Base-by-base conservation (phyloP, 2,888 invertebrate genomes). In the Apoda limacodes region DNA sequence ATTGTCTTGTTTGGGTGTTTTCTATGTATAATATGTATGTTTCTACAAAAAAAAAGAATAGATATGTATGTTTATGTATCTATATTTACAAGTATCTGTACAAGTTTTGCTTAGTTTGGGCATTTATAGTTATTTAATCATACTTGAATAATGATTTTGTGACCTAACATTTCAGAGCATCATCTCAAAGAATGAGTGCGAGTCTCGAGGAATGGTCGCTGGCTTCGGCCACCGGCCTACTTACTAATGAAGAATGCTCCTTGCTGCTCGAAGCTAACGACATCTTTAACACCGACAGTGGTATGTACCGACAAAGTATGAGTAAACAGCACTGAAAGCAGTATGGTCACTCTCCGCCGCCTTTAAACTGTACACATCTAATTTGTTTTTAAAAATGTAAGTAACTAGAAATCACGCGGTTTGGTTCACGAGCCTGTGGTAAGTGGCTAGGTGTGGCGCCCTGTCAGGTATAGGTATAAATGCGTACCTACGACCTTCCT, bases 171-270 rank as follows among this genome's bases (percentile, higher is more conserved):
- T 80, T 34, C 74, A 80, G 78, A 62, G 45, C 48, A 48, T 48
- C 45, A 47, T 45, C 47, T 48, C 46, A 50, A 56, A 61, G 29
- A 47, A 80, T 78, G 80, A 80, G 72, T 67, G 52, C 61, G 48
- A 68, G 55, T 52, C 54, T 50, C 40, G 64, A 64, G 72, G 63
- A 66, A 47, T 63, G 59, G 61, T 55, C 68, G 59, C 49, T 60
- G 80, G 78, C 72, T 62, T 63, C 69, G 71, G 70, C 75, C 75
- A 66, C 62, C 64, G 65, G 67, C 61, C 65, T 78, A 30, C 70
- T 78, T 39, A 68, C 78, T 62, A 70, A 67, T 58, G 76, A 76
- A 55, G 69, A 76, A 45, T 74, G 67, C 47, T 63, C 48, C 47
- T 49, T 66, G 61, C 76, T 80, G 74, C 76, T 76, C 63, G 80